phyloP scores from a whole-genome alignment of 53 echinoderm and acorn worm genomes.

The Arbacia lixula region DNA sequence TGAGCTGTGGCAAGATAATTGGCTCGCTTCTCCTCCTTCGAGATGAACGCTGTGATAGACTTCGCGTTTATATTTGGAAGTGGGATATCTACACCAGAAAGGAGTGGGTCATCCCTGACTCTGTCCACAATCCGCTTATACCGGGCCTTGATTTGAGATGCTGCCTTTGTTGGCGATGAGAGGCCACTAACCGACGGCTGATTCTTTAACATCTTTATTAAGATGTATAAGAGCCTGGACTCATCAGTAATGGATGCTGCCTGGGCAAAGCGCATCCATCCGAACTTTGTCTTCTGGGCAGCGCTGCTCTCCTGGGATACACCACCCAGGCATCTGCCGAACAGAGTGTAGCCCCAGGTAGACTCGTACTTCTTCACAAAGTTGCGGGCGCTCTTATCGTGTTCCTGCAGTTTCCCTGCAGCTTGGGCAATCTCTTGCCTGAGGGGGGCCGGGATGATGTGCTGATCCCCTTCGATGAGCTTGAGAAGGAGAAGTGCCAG shows the following conservation, averaged over 20 bases:
- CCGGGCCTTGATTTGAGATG: conserved; percentile 1
- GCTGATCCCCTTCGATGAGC: conserved; percentile 2
- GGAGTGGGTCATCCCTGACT: conserved; percentile 55
- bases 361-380: conserved; percentile 64
- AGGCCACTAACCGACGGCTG: background rate
- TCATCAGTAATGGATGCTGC: conserved; percentile 62
- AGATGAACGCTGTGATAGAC: conserved; percentile 37
- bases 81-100: conserved; percentile 20
- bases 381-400: conserved; percentile 38
- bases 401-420: conserved; percentile 37
- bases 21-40: conserved; percentile 34
- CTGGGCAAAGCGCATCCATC: conserved; percentile 74
- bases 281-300: conserved; percentile 73
- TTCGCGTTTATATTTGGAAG: conserved; percentile 63
- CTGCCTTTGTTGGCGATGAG: conserved; percentile 58
- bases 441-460: conserved; percentile 47
- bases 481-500: conserved; percentile 34
- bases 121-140: conserved; percentile 61
- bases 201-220: conserved; percentile 61
- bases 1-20: conserved; percentile 44
- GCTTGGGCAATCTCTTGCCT: conserved; percentile 40
- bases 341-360: conserved; percentile 61
- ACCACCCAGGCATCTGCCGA: conserved; percentile 49
- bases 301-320: conserved; percentile 29
- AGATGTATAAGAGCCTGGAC: conserved; percentile 50